These are phyloP conservation scores for Piscicola geometra DNA, from an alignment of 2,888 invertebrate species.

Conservation along the genomic window DNA sequence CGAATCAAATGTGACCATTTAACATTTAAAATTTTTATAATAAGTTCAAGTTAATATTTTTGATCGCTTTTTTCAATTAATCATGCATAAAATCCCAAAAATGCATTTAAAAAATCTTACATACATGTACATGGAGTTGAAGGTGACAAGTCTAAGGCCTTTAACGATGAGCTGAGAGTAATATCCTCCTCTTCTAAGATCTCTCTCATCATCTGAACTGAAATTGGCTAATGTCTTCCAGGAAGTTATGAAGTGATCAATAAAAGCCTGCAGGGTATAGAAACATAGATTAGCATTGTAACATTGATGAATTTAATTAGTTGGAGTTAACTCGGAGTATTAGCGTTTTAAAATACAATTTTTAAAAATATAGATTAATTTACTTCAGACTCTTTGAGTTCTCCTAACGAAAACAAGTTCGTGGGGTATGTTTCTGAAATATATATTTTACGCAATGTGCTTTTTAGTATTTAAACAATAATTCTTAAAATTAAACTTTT, in stretches of 20 bases:
- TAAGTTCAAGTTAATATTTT: too few relatives aligned
- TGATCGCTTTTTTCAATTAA: neutral
- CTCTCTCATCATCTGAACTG: neutral
- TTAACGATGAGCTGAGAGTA: slow-evolving; percentile 32
- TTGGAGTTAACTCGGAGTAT: neutral
- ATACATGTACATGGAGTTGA: slow-evolving; percentile 41
- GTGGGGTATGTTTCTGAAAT: slow-evolving; percentile 38
- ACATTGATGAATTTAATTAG: neutral
- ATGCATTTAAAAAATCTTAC: too few relatives aligned
- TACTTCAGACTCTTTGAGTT: slow-evolving; percentile 28
- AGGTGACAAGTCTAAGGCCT: slow-evolving; percentile 39
- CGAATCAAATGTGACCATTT: neutral
- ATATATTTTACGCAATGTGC: neutral
- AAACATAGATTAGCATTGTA: neutral
- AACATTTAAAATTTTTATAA: neutral
- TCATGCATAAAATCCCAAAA: neutral
- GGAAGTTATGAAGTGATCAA: slow-evolving; percentile 1
- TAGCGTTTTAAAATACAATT: neutral
- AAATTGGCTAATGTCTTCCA: slow-evolving; percentile 13
- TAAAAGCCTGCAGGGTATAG: slow-evolving; percentile 2
- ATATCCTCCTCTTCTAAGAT: slow-evolving; percentile 26
- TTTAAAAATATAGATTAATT: neutral
- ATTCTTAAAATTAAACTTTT: neutral
- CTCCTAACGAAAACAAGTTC: slow-evolving; percentile 33
- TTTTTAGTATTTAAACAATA: neutral